Evolutionary conservation across 2,797 vertebrate species (phyloP), one percentile per base, ranked within the genome.

Genomic region (Scleropages formosus): DNA sequence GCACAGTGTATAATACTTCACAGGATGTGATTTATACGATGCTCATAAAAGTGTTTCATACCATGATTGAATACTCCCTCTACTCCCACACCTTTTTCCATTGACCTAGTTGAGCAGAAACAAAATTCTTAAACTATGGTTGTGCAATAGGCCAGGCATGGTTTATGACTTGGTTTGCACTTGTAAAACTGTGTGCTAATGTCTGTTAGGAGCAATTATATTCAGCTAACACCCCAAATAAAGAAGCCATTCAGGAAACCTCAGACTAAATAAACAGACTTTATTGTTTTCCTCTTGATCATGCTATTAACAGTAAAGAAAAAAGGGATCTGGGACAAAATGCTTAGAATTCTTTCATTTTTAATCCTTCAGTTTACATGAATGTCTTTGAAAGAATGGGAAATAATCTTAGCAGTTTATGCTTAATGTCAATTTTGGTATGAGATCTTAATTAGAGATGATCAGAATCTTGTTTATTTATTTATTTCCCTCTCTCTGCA

Each of bases 101-200:
- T 69, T 69, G 66, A 49, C 66, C 66, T 69, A 49, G 66, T 51
- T 69, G 47, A 49, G 49, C 44, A 51, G 4, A 20, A 26, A 24
- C 20, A 24, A 69, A 69, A 44, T 44, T 69, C 24, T 49, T 20
- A 16, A 49, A 69, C 24, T 20, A 49, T 8, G 8, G 20, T 69
- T 69, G 66, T 69, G 66, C 66, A 69, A 69, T 69, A 24, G 24
- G 66, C 66, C 66, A 24, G 66, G 20, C 22, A 4, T n/a, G 20
- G 20, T 69, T 69, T 69, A 69, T 49, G 44, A 22, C 22, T 69
- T 69, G 44, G 66, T 51, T 49, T 69, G 66, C 66, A 49, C 66
- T 69, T 49, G 66, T 69, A 49, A 69, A 69, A 51, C 22, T 20
- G 26, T 24, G 66, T 44, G 51, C 44, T 69, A 69, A 69, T 69